Evolutionary conservation across 2,797 vertebrate species (phyloP).

Genomic region (Eulemur coronatus): DNA sequence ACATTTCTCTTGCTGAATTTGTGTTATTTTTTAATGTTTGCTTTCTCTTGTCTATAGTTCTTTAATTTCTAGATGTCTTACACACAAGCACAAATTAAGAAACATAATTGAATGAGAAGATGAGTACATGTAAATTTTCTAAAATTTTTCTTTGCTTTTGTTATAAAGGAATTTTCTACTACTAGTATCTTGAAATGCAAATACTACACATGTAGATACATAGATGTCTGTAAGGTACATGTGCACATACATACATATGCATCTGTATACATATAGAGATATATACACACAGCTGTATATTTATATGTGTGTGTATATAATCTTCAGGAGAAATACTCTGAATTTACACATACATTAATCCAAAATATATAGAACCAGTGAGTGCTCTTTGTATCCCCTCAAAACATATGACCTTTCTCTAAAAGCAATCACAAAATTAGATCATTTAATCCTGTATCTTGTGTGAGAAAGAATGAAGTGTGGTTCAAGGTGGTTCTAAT

Average conservation of each 20-base stretch:
- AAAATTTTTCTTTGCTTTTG: not conserved
- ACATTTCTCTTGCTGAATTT: not conserved
- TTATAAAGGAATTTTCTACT: not conserved
- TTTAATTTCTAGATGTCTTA: not conserved
- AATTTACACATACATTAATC: not conserved
- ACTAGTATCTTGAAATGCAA: not conserved
- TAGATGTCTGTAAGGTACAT: not conserved
- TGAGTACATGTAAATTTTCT: not conserved
- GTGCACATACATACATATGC: fast-evolving
- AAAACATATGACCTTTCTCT: not conserved
- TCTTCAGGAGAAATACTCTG: not conserved
- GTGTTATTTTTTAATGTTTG: not conserved
- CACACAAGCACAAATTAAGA: not conserved
- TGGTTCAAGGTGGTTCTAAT: not conserved
- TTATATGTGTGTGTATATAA: fast-evolving
- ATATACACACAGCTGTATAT: not conserved
- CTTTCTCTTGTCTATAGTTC: not conserved
- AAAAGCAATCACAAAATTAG: not conserved
- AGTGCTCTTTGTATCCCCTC: not conserved
- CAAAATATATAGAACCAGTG: not conserved
- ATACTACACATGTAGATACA: not conserved
- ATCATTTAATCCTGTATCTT: not conserved
- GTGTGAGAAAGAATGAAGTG: not conserved
- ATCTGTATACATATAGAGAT: too few relatives aligned
- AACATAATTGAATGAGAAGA: not conserved